Evolutionary conservation across 2,888 invertebrate species (phyloP).

Genomic region (Tetrapedia diversipes): DNA sequence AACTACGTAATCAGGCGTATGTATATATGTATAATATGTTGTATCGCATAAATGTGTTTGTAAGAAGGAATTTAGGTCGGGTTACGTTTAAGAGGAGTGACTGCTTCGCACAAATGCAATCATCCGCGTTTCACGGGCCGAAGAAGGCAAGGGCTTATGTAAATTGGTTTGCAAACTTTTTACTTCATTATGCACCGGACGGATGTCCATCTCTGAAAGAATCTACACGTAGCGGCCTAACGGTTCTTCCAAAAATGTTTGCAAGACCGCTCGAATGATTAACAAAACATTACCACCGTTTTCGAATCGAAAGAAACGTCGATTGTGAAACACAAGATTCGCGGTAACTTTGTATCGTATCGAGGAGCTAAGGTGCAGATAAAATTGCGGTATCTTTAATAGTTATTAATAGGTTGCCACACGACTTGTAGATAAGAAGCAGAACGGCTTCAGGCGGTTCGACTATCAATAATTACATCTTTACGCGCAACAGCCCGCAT

Average conservation of each 20-base stretch:
- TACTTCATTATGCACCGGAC: slow-evolving; percentile 45
- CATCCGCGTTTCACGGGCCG: slow-evolving; percentile 27
- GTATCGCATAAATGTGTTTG: background rate
- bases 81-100: background rate
- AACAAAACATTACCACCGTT: background rate
- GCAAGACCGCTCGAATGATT: background rate
- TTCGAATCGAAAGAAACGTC: too few species aligned
- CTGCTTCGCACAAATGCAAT: slow-evolving; percentile 15
- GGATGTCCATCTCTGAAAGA: slow-evolving; percentile 52
- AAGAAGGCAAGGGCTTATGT: slow-evolving; percentile 36
- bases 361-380: too few species aligned
- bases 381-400: too few species aligned
- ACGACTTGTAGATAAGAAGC: too few species aligned
- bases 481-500: background rate
- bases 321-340: too few species aligned
- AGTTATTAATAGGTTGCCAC: too few species aligned
- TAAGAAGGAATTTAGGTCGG: slow-evolving; percentile 30
- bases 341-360: too few species aligned
- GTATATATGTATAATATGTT: too few species aligned
- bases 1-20: too few species aligned
- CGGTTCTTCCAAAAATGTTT: slow-evolving; percentile 46
- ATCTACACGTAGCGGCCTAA: slow-evolving; percentile 42
- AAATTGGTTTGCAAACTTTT: slow-evolving; percentile 38
- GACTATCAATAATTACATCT: background rate
- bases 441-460: background rate